Evolutionary conservation across 2,797 vertebrate genomes (phyloP).

Genomic region (Cottoperca gobio): DNA sequence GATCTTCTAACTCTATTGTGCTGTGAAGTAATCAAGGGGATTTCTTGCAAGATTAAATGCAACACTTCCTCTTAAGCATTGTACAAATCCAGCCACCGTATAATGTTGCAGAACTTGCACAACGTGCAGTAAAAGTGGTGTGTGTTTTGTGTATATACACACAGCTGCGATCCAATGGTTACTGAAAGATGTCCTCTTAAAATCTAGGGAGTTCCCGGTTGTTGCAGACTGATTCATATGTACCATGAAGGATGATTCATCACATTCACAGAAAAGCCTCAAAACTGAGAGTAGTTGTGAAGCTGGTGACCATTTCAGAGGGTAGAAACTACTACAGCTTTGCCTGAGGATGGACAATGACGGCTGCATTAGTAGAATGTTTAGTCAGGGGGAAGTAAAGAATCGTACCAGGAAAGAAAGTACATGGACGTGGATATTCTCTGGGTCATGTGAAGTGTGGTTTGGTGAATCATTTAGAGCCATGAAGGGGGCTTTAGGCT

Average conservation of each 20-base stretch:
- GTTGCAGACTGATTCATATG: slow-evolving; percentile 11
- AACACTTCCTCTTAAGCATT: not conserved
- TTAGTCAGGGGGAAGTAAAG: not conserved
- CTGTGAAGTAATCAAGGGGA: not conserved
- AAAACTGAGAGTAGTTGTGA: not conserved
- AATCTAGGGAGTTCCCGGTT: not conserved
- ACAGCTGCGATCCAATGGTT: slow-evolving; percentile 10
- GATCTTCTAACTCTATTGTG: not conserved
- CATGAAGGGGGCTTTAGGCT: not conserved
- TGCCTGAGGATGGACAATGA: not conserved
- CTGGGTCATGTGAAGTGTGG: not conserved
- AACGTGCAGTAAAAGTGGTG: not conserved
- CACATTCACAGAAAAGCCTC: not conserved
- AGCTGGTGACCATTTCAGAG: not conserved
- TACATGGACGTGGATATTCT: not conserved
- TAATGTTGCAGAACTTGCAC: not conserved
- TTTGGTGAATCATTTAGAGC: slow-evolving; percentile 4
- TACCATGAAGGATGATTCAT: slow-evolving; percentile 2
- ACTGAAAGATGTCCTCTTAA: not conserved
- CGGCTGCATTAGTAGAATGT: not conserved
- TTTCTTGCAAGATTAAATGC: not conserved
- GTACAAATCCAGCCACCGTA: not conserved
- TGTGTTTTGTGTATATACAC: slow-evolving; percentile 30
- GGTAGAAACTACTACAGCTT: not conserved
- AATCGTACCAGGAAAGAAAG: not conserved